A percentile compares a stretch with the other conserved stretches of the same genome.
Evolutionary conservation across 2,888 invertebrate species (phyloP).

Genomic region (Drosophila colorata): DNA sequence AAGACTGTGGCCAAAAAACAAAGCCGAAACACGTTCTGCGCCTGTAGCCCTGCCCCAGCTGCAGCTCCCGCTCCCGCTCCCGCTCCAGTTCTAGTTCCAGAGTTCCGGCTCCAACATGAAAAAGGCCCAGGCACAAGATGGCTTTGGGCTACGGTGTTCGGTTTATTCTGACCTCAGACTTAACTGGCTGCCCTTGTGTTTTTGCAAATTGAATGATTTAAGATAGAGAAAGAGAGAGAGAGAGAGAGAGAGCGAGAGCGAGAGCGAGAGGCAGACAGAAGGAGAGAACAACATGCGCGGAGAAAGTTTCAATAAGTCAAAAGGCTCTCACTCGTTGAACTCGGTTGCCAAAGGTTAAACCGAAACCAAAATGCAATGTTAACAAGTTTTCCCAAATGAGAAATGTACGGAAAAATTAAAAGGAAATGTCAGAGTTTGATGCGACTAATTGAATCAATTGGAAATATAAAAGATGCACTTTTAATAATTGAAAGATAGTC

Average conservation of each 20-base stretch:
- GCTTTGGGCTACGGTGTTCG: slow-evolving; percentile 7
- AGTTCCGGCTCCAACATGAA: slow-evolving; percentile 1
- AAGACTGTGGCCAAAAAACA: slow-evolving; percentile 58
- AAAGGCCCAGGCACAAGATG: slow-evolving; percentile 8
- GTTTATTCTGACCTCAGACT: slow-evolving; percentile 34
- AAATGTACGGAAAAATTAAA: slow-evolving; percentile 13
- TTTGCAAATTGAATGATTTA: slow-evolving; percentile 67
- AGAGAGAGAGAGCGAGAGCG: neutral
- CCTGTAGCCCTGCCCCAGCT: neutral
- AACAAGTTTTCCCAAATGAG: slow-evolving; percentile 20
- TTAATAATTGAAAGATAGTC: neutral
- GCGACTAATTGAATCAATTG: neutral
- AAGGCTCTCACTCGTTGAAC: slow-evolving; percentile 13
- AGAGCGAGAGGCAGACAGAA: neutral
- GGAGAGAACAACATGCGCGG: too few species aligned
- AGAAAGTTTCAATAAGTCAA: neutral
- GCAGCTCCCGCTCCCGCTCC: neutral
- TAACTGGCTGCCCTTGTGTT: slow-evolving; percentile 45
- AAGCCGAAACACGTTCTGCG: slow-evolving; percentile 21
- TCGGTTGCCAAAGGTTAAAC: slow-evolving; percentile 23
- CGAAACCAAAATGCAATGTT: slow-evolving; percentile 22
- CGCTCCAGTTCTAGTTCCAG: neutral
- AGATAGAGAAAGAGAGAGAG: neutral
- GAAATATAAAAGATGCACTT: neutral
- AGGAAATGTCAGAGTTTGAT: slow-evolving; percentile 3